A percentile compares a stretch with the other conserved stretches of the same genome.
phyloP scores from a whole-genome alignment of 2,113 vertebrate genomes.

The Halichoeres trimaculatus region DNA sequence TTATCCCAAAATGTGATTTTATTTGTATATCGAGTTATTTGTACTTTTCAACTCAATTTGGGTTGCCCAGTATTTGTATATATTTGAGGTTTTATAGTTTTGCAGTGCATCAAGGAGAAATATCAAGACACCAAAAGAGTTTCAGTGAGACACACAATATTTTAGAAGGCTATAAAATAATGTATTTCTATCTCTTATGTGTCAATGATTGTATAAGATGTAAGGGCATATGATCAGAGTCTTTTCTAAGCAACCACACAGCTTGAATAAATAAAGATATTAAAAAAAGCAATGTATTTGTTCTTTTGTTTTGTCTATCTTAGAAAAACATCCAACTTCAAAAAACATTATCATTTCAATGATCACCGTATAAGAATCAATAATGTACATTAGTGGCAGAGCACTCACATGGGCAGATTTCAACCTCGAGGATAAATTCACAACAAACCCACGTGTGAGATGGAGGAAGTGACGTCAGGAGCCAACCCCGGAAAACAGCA shows the following conservation, averaged over 20 bases:
- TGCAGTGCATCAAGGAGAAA: slow-evolving; percentile 33
- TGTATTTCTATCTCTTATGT: slow-evolving; percentile 29
- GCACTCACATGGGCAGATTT: background rate
- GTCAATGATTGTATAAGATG: slow-evolving; percentile 36
- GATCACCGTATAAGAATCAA: background rate
- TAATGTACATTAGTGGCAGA: no score
- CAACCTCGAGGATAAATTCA: background rate
- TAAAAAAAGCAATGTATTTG: background rate
- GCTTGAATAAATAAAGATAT: slow-evolving; percentile 49
- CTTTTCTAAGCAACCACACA: slow-evolving; percentile 13
- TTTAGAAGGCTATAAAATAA: slow-evolving; percentile 32
- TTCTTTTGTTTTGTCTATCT: background rate
- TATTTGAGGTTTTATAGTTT: slow-evolving; percentile 52
- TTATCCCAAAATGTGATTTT: slow-evolving; percentile 84
- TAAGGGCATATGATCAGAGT: slow-evolving; percentile 13
- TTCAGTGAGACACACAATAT: slow-evolving; percentile 32
- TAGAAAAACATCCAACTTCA: background rate
- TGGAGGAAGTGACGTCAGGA: slow-evolving; percentile 53
- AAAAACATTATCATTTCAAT: background rate
- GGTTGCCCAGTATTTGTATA: slow-evolving; percentile 52
- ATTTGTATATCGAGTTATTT: slow-evolving; percentile 56
- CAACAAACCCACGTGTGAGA: slow-evolving; percentile 69
- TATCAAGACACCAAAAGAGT: slow-evolving; percentile 37
- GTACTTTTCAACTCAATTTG: slow-evolving; percentile 46
- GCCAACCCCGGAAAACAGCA: slow-evolving; percentile 16